Percentiles rank a stretch among this genome's conserved stretches.
Conservation (phyloP, 2,797 vertebrate genomes). For the Micromesistius poutassou region DNA sequence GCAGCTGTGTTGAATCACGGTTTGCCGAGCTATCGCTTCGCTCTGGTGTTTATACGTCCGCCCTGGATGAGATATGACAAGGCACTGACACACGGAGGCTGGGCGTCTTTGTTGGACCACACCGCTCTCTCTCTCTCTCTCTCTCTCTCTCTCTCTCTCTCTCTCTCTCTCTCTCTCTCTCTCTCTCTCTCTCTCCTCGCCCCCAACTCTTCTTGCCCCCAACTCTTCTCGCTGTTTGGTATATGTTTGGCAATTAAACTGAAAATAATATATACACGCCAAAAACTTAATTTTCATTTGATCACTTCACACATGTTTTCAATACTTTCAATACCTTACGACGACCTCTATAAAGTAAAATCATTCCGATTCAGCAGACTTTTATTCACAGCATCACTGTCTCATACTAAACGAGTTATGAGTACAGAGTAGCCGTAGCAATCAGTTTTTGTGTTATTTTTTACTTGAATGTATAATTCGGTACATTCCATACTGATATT, state of each 20-base stretch:
- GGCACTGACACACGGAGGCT: background rate
- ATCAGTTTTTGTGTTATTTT: too few species aligned
- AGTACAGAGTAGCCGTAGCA: too few species aligned
- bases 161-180: background rate
- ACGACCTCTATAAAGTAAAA: background rate
- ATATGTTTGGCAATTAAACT: too few species aligned
- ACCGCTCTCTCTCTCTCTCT: background rate
- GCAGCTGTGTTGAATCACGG: slow-evolving; percentile 12
- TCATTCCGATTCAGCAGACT: too few species aligned
- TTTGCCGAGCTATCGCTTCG: slow-evolving; percentile 11
- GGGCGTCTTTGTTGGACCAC: background rate
- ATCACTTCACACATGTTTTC: background rate
- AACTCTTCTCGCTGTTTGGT: background rate
- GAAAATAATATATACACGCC: too few species aligned
- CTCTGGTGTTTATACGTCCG: background rate
- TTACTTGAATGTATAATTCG: too few species aligned
- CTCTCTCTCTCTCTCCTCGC: too few species aligned
- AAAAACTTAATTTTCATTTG: background rate
- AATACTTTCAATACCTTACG: background rate
- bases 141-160: background rate
- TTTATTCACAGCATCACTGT: too few species aligned
- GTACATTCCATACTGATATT: background rate
- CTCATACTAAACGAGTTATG: too few species aligned
- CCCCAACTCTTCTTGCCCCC: too few species aligned
- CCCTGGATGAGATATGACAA: slow-evolving; percentile 26